Base-by-base conservation (phyloP, 2,888 invertebrate species). In the Zelleria hepariella region DNA sequence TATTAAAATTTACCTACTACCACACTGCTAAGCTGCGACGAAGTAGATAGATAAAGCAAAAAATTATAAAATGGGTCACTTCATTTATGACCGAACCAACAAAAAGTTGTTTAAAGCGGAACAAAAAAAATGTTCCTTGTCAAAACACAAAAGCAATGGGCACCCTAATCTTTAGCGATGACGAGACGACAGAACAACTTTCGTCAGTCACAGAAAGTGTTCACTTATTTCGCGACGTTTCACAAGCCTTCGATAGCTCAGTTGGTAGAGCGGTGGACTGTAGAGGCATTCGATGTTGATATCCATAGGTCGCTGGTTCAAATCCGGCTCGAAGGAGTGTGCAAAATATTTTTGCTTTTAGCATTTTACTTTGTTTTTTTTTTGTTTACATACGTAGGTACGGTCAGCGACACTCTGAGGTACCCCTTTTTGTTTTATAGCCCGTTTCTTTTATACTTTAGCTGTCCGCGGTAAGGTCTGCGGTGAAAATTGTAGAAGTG, bases 291-390 rank as follows among this genome's bases (percentile, higher is more conserved):
- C 3, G 21, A 32, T 8, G 32, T 47, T 72, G 89, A 63, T 52
- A 90, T 90, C 90, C 90, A 90, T 90, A 90, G 90, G 90, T 90
- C 90, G 88, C 90, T 90, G 90, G 90, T 90, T 90, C 90, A 90
- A 90, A 90, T 90, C 90, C 90, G 89, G 90, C 87, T 90, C 90
- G 89, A 90, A 89, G 90, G 89, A 90, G 15, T 42, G 32, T 15
- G 0, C 10, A 7, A 15, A 5, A 49, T 63, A 42, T 72, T 73
- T 78, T 74, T 73, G 60, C 51, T 18, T 62, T 58, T 64, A 18
- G 26, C 60, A 58, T 64, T 62, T 64, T 47, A 18, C 32, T 58
- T 55, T 57, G 26, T 5, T 53, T 26, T 54, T 26, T 3, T 3
- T 48, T 48, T 48, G n/a, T n/a, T n/a, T n/a, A n/a, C n/a, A n/a